Evolutionary conservation across 2,113 vertebrate genomes (phyloP), one percentile per base, ranked within the genome.

Genomic region (Sakesphorus luctuosus): DNA sequence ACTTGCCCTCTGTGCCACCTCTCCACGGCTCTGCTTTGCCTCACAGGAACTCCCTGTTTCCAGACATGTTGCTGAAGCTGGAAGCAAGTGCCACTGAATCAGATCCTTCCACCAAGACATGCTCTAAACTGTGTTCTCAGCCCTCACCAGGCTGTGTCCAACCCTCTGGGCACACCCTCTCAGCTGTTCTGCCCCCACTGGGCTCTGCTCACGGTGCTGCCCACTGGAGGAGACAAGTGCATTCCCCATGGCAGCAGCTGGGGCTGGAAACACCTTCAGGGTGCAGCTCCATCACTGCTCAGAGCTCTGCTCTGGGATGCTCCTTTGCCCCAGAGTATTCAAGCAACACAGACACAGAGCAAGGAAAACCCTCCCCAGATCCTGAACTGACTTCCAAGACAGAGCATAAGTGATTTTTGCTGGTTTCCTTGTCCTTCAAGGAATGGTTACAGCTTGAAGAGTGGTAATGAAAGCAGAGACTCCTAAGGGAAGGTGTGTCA

Each of bases 21-120:
- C 8, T 84, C 87, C 62, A 0, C 66, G 62, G 72, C 85, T 77
- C 36, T 93, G 80, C 87, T 96, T 91, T 92, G 91, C 84, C 94
- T 96, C 89, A 35, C 84, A 62, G 90, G 0, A 59, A 50, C 47
- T 72, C 38, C 91, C 90, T 94, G 85, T 96, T 97, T 96, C 89
- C 95, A 96, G 92, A 90, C 90, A 69, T 3, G 58, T 63, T 77
- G 91, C 74, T 76, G 90, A 84, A 86, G 61, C 88, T 74, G 77
- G 85, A 56, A 95, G 95, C 14, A 69, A 71, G 79, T 73, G 87
- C 95, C 96, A n/a, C 67, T 33, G 53, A 90, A 73, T 73, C 5
- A 17, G 65, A 72, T 71, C 84, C 93, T 84, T 84, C 79, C 90
- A 87, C 43, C 29, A 44, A 85, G 78, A 73, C 56, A 33, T 38